phyloP scores from a whole-genome alignment of 1,140 invertebrate species.

The Teleopsis dalmanni region DNA sequence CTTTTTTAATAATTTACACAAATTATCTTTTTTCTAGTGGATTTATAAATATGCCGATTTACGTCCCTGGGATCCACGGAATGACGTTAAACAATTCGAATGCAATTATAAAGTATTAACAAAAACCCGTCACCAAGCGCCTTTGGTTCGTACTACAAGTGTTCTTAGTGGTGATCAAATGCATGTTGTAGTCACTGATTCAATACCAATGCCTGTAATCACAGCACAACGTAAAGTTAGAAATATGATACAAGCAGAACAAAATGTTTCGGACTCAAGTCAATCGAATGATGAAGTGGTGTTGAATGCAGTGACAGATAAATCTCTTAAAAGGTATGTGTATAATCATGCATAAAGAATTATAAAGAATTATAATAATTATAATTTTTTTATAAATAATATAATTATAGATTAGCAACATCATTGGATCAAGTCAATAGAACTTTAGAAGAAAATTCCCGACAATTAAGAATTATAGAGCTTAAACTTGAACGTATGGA shows the following conservation, averaged over 20 bases:
- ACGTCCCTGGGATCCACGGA: slow-evolving; percentile 74
- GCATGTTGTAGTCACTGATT: too few species aligned
- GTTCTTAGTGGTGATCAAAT: slow-evolving; percentile 54
- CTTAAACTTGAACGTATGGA: slow-evolving; percentile 31
- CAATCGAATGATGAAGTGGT: slow-evolving; percentile 20
- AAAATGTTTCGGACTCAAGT: not conserved
- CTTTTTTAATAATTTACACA: not conserved
- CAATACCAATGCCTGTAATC: slow-evolving; percentile 8
- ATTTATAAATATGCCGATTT: slow-evolving; percentile 67
- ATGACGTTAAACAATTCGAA: slow-evolving; percentile 77
- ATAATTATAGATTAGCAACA: slow-evolving; percentile 20
- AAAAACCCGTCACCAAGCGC: slow-evolving; percentile 64
- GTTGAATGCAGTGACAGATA: not conserved
- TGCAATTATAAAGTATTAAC: slow-evolving; percentile 62
- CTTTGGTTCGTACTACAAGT: slow-evolving; percentile 57
- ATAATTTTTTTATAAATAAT: not conserved
- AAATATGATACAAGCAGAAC: not conserved
- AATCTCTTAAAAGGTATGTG: slow-evolving; percentile 4
- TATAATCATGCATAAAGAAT: not conserved
- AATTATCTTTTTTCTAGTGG: slow-evolving; percentile 48
- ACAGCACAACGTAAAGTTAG: slow-evolving; percentile 2
- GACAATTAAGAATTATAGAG: slow-evolving; percentile 28
- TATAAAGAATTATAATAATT: not conserved
- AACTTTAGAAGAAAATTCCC: slow-evolving; percentile 28
- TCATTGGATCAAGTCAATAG: slow-evolving; percentile 31